Evolutionary conservation across 2,797 vertebrate genomes (phyloP).

Genomic region (Falco berigora): DNA sequence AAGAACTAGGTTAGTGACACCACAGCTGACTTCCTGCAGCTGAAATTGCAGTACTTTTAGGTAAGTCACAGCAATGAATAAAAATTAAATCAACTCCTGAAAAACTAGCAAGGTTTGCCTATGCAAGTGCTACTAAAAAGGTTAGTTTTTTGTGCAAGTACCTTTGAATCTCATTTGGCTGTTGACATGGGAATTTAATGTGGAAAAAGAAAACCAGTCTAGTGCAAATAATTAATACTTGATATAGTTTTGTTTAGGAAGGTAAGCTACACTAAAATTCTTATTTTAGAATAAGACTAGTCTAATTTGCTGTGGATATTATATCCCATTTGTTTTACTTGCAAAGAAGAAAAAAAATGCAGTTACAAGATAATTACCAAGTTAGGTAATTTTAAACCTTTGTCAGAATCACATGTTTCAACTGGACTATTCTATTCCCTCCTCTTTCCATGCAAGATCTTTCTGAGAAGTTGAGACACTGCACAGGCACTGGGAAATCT

Average conservation of each 20-base stretch:
- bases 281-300: not conserved
- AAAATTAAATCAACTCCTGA: not conserved
- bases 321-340: not conserved
- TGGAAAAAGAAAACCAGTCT: not conserved
- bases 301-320: not conserved
- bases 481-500: not conserved
- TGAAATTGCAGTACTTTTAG: not conserved
- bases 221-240: not conserved
- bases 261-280: not conserved
- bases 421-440: not conserved
- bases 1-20: not conserved
- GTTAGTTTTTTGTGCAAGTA: not conserved
- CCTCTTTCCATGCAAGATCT: not conserved
- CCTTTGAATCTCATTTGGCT: not conserved
- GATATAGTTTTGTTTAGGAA: not conserved
- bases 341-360: not conserved
- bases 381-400: not conserved
- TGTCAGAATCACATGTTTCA: not conserved
- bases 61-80: not conserved
- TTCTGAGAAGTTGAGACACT: not conserved
- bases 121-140: not conserved
- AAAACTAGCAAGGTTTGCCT: not conserved
- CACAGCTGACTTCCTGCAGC: not conserved
- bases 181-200: not conserved
- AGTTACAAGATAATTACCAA: not conserved